phyloP scores from a whole-genome alignment of 2,888 invertebrate species.

The Prosapia bicincta region DNA sequence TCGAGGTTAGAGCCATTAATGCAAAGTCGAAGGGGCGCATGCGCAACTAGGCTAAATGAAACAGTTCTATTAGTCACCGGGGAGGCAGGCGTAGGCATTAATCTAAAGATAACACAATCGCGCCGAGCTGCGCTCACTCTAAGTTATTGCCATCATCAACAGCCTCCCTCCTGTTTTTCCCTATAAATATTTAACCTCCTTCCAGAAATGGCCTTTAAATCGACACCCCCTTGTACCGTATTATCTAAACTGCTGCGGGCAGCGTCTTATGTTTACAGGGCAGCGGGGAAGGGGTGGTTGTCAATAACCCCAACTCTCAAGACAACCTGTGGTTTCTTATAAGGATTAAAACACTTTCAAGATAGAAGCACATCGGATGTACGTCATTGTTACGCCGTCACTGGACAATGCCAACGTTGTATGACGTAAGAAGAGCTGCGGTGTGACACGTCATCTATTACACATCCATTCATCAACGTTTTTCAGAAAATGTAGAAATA shows the following conservation, averaged over 20 bases:
- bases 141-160: background rate
- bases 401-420: background rate
- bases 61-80: background rate
- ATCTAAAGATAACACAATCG: background rate
- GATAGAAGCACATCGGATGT: background rate
- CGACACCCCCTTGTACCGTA: background rate
- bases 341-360: background rate
- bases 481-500: too few species aligned
- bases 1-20: background rate
- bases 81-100: background rate
- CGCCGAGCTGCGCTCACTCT: background rate
- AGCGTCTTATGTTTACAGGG: background rate
- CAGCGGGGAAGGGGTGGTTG: background rate
- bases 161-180: background rate
- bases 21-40: background rate
- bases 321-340: background rate
- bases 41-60: background rate
- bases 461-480: too few species aligned
- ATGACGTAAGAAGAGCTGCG: too few species aligned
- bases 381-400: background rate
- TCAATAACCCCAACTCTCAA: too few species aligned
- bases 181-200: constrained; percentile 2
- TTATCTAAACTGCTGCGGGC: background rate
- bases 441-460: too few species aligned
- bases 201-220: background rate